Evolutionary conservation across 1,140 invertebrate genomes (phyloP), one percentile per base, ranked within the genome.

Genomic region (Zaprionus lachaisei): DNA sequence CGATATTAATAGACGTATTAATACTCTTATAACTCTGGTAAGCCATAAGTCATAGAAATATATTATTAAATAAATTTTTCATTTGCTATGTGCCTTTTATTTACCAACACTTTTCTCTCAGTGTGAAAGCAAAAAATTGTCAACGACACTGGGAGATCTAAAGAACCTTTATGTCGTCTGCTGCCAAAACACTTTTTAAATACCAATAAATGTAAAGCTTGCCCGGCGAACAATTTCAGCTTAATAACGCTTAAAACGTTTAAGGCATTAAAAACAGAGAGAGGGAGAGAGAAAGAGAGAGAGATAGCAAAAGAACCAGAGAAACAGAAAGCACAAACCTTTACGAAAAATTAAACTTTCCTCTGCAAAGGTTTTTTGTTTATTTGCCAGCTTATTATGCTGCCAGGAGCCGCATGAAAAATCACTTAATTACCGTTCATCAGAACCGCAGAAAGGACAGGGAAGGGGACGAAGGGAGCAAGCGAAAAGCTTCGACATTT

Each of bases 131-230:
- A 34, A 28, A 51, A 63, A 51, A 28, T 15, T 44, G 26, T 55
- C 22, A 55, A 31, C 28, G 7, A 34, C 22, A 6, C 11, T 22
- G 7, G 9, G 2, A 26, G 26, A 51, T 7, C 17, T 3, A 2
- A 11, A 54, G 14, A 54, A 56, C 41, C 44, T 49, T 60, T 58
- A 20, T 12, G 15, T 2, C 47, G 56, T 49, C n/a, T 1, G 41
- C 38, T 58, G 65, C 5, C 55, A 58, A 68, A 34, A 41, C 11
- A 17, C 24, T 60, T 65, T 60, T 60, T 49, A 69, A 60, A 49
- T 49, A 34, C 66, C 66, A 12, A 60, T 60, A 69, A 60, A 60
- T 58, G 56, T 69, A 37, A 34, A 41, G 20, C 66, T 69, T 38
- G 20, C 1, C 17, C 24, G 3, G 28, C 28, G n/a, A 60, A 37